Base-by-base conservation (phyloP, 2,888 invertebrate species). In the Limnephilus rhombicus region DNA sequence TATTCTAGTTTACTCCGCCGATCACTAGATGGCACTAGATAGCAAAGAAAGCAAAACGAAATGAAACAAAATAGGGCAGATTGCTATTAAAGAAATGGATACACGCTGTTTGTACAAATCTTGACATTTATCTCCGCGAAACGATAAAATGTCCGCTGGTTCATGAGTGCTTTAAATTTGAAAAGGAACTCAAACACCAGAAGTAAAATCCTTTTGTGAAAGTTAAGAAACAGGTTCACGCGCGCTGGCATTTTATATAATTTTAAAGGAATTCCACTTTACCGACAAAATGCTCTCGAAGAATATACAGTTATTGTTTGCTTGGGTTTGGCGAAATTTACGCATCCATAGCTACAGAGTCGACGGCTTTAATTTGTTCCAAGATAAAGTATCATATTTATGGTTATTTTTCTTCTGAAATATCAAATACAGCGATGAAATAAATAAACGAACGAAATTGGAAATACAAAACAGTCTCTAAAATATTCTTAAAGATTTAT, bases 81-180 rank as follows among this genome's bases (percentile, higher is more conserved):
- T 91, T 85, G 91, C 34, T 37, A 91, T 86, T 85, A 34, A 37
- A 86, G 80, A 91, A 91, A 91, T 41, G 85, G 45, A 86, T 86
- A 29, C 24, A 86, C 86, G 45, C n/a, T 86, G 68, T 68, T 68
- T 68, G 45, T 45, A 49, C 49, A 86, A 86, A 86, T 86, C 86
- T 86, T 49, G 91, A 85, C 53, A 91, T 91, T 91, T 91, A 90
- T 85, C 90, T 53, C 31, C 85, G 49, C 53, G n/a, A n/a, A 34
- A 90, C 81, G 83, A 53, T 53, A 53, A n/a, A 82, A 81, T 90
- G 37, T 53, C 85, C 37, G 13, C 85, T 53, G 85, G 90, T 90
- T 90, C 85, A 85, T 90, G 85, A 90, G 90, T 53, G 85, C 68
- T 53, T 81, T 82, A 90, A 90, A 90, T 90, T 90, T 90, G 68